Evolutionary conservation across 2,888 invertebrate genomes (phyloP).

Genomic region (Scelioninae gen. 2): DNA sequence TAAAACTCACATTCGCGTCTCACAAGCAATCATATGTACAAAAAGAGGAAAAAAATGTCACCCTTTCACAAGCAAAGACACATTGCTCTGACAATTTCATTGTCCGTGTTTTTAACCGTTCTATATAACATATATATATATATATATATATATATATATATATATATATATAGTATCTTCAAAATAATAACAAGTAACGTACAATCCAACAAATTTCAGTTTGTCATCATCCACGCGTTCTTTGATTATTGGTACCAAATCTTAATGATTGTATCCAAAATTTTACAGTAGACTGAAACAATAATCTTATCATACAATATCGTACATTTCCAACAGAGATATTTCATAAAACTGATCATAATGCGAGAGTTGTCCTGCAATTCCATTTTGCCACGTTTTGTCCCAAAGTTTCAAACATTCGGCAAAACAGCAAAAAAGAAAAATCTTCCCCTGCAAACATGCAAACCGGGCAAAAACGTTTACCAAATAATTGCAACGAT

Average conservation of each 20-base stretch:
- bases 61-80: neutral
- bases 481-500: conserved; percentile 18
- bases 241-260: too few species aligned
- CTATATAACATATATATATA: too few species aligned
- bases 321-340: too few species aligned
- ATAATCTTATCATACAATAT: too few species aligned
- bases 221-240: too few species aligned
- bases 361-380: too few species aligned
- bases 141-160: too few species aligned
- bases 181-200: too few species aligned
- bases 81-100: conserved; percentile 3
- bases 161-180: too few species aligned
- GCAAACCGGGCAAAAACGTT: conserved; percentile 1
- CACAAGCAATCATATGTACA: neutral
- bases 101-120: neutral
- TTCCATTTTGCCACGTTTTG: neutral
- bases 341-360: too few species aligned
- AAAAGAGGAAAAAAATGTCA: neutral
- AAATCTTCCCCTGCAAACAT: neutral
- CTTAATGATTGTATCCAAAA: too few species aligned
- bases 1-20: neutral
- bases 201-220: too few species aligned
- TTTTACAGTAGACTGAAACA: conserved; percentile 1
- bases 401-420: neutral
- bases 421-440: neutral